Conservation (phyloP, 1,140 invertebrate genomes). For the Cyclina sinensis region DNA sequence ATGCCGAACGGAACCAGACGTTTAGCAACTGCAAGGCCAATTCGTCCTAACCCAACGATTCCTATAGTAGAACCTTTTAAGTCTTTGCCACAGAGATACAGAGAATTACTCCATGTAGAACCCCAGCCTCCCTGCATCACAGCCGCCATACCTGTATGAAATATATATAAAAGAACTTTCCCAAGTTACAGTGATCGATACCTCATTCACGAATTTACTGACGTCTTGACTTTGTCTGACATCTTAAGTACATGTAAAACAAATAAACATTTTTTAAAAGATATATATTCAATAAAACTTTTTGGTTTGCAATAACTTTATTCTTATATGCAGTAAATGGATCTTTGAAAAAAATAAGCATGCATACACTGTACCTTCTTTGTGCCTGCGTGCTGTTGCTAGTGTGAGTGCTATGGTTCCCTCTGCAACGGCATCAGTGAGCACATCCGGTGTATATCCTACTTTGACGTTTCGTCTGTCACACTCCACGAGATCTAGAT, state of each 20-base stretch:
- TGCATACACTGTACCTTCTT: conserved; percentile 92
- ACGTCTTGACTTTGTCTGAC: too few relatives aligned
- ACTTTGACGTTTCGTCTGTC: conserved; percentile 85
- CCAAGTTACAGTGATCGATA: too few relatives aligned
- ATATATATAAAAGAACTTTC: too few relatives aligned
- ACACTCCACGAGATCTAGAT: conserved; percentile 88
- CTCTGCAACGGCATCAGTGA: conserved; percentile 97
- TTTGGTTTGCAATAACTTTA: too few relatives aligned
- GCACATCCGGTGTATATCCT: conserved; percentile 96
- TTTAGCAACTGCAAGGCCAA: conserved; percentile 90
- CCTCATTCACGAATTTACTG: too few relatives aligned
- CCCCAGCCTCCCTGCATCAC: conserved; percentile 82
- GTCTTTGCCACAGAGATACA: conserved; percentile 95
- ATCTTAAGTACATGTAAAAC: too few relatives aligned
- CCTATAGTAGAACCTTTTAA: conserved; percentile 94
- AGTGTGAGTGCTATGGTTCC: conserved; percentile 93
- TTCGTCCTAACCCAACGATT: conserved; percentile 93
- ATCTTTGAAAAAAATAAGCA: too few relatives aligned
- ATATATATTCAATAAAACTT: too few relatives aligned
- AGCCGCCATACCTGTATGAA: conserved; percentile 51
- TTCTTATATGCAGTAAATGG: too few relatives aligned
- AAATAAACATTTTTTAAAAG: too few relatives aligned
- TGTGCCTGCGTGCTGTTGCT: conserved; percentile 92
- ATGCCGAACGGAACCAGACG: conserved; percentile 91
- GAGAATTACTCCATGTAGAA: conserved; percentile 95